Evolutionary conservation across 2,113 vertebrate genomes (phyloP).

Genomic region (Hiodon tergisus): DNA sequence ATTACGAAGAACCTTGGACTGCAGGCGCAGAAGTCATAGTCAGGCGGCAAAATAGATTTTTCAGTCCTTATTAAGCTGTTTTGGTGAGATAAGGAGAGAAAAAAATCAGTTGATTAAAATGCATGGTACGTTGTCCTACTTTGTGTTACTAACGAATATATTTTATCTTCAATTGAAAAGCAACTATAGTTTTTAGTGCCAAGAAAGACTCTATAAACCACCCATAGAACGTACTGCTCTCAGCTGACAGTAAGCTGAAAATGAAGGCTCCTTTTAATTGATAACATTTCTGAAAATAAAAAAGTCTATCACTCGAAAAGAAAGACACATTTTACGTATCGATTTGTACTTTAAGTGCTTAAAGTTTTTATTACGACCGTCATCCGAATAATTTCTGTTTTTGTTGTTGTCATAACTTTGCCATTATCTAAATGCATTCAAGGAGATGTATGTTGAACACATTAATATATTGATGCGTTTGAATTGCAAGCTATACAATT

Average conservation of each 20-base stretch:
- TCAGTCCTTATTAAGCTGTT: not conserved
- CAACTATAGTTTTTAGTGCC: too few species aligned
- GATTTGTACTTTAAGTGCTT: not conserved
- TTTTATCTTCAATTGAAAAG: too few species aligned
- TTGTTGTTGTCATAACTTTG: slow-evolving; percentile 1
- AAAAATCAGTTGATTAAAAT: not conserved
- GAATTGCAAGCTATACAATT: slow-evolving; percentile 13
- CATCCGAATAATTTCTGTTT: not conserved
- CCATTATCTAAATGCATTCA: slow-evolving; percentile 7
- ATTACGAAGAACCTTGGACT: not conserved
- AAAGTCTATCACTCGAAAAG: too few species aligned
- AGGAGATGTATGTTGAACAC: slow-evolving; percentile 5
- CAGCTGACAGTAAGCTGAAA: too few species aligned
- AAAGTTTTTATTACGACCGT: not conserved
- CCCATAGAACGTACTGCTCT: too few species aligned
- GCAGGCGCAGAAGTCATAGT: not conserved
- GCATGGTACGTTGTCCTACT: too few species aligned
- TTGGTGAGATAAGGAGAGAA: not conserved
- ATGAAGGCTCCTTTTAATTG: too few species aligned
- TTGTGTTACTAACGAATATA: too few species aligned
- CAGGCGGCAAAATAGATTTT: not conserved
- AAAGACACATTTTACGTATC: too few species aligned
- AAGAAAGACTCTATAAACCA: too few species aligned
- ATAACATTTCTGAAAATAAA: too few species aligned
- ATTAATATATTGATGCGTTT: slow-evolving; percentile 2